Base-by-base conservation (phyloP, 2,113 vertebrate species). In the Dromiciops gliroides region DNA sequence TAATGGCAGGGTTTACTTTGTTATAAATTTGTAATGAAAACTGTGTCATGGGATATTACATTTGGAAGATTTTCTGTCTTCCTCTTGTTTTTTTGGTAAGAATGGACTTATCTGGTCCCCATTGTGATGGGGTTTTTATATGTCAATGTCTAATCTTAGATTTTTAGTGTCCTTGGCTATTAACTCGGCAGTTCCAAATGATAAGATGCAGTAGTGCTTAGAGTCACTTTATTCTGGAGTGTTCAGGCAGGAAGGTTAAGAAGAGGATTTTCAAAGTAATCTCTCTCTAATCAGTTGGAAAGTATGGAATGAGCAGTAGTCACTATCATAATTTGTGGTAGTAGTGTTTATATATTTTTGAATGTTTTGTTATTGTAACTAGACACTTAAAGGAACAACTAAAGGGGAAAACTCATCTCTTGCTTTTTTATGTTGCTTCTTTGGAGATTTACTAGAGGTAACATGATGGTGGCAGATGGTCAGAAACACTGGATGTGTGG, bases 31-130 rank as follows among this genome's bases (percentile, higher is more conserved):
- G 24, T 89, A 88, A 88, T 37, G n/a, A 37, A 31, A 48, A 51
- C 51, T 22, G 8, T n/a, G 44, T 16, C 16, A 22, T 83, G 37
- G 14, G 19, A 24, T 89, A 52, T 96, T 67, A 51, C 22, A 11
- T 91, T 91, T 67, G 88, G 48, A 94, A 94, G 50, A 7, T n/a
- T 89, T 48, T 60, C 51, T 22, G 47, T 93, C 28, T 16, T 60
- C 91, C 9, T 95, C 47, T 88, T 67, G 1, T 93, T 94, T 56
- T 53, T 37, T 51, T 22, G 37, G 31, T 89, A 75, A 92, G 50
- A 93, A 93, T 94, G 92, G 92, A 94, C 48, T 92, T 51, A 75
- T 89, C 75, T 37, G 44, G n/a, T 44, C n/a, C 16, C 19, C 14
- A 83, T 83, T 83, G 67, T 83, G 28, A 37, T 67, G 3, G 31